These are phyloP conservation scores for Silurus aristotelis DNA, from an alignment of 2,797 vertebrate genomes.

Conservation along the genomic window DNA sequence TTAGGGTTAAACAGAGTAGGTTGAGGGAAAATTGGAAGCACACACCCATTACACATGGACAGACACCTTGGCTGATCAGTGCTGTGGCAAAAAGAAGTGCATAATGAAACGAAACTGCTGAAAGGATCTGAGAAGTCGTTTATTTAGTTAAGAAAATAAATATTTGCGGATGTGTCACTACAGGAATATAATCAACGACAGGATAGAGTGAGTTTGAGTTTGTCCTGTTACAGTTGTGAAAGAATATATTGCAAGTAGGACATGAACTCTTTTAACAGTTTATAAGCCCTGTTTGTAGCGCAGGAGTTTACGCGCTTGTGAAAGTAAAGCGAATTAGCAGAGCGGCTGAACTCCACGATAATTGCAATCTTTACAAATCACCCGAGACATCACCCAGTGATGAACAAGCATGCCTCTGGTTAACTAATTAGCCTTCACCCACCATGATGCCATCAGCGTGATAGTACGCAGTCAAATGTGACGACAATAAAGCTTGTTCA, in stretches of 20 bases:
- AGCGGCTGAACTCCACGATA: not conserved
- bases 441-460: not conserved
- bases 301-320: not conserved
- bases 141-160: not conserved
- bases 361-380: conserved; percentile 22
- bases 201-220: not conserved
- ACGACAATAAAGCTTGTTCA: not conserved
- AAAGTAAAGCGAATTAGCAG: conserved; percentile 5
- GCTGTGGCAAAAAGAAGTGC: not conserved
- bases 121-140: not conserved
- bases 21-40: conserved; percentile 24
- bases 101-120: not conserved
- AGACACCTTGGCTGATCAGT: conserved; percentile 33
- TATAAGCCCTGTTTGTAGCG: not conserved
- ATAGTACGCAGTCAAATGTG: not conserved
- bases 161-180: not conserved
- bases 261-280: not conserved
- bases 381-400: conserved; percentile 14
- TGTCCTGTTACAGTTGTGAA: not conserved
- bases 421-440: conserved; percentile 22
- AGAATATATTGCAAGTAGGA: not conserved
- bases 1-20: conserved; percentile 47
- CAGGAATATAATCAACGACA: not conserved
- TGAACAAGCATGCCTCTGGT: conserved; percentile 11
- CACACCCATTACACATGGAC: conserved; percentile 21